These are phyloP conservation scores for Rhodinocichla rosea DNA, from an alignment of 2,113 vertebrate genomes.

Conservation along the genomic window DNA sequence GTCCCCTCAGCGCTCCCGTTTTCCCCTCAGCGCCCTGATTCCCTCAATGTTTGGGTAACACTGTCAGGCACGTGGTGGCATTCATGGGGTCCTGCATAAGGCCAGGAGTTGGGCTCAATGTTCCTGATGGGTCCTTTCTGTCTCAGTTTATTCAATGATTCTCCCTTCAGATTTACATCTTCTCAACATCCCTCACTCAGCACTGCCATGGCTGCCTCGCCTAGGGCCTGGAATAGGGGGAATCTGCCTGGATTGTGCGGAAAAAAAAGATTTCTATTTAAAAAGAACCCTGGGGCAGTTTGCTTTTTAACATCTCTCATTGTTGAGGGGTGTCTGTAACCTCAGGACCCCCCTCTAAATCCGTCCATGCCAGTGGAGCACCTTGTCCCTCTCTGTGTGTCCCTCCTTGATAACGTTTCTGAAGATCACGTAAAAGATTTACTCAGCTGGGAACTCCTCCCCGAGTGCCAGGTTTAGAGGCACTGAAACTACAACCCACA, in stretches of 20 bases:
- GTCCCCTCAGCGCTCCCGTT: background rate
- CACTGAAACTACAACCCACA: background rate
- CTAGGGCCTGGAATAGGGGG: background rate
- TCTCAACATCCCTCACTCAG: background rate
- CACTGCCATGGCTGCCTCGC: background rate
- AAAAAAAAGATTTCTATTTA: background rate
- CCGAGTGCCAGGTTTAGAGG: background rate
- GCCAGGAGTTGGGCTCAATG: background rate
- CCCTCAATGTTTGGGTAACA: background rate
- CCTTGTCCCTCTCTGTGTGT: rapidly evolving
- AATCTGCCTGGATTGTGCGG: background rate
- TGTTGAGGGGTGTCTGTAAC: rapidly evolving
- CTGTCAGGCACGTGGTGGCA: background rate
- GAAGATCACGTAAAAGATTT: background rate
- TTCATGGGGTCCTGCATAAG: background rate
- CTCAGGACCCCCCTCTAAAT: background rate
- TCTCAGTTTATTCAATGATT: background rate
- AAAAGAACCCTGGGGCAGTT: rapidly evolving
- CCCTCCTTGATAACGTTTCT: background rate
- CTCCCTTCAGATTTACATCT: background rate
- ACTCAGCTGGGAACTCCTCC: background rate
- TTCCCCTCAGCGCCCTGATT: background rate
- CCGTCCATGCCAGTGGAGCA: background rate
- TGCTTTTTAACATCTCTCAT: background rate
- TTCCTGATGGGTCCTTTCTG: background rate